phyloP scores from a whole-genome alignment of 2,113 vertebrate genomes.

The Nasalis larvatus region DNA sequence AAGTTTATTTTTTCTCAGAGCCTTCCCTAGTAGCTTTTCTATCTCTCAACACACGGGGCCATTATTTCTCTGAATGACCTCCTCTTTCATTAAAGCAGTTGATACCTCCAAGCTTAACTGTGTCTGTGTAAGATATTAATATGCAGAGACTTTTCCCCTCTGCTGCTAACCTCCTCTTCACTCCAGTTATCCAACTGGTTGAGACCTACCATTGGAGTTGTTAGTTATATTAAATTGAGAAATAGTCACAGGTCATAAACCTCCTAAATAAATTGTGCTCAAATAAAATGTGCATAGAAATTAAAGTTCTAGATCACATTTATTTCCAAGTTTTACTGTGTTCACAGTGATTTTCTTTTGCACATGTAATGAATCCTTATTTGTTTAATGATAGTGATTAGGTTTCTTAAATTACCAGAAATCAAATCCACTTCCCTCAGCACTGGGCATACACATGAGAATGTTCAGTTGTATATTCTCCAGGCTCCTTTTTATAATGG shows the following conservation, averaged over 20 bases:
- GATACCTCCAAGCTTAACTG: not conserved
- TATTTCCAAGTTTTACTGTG: slow-evolving; percentile 25
- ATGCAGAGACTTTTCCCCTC: not conserved
- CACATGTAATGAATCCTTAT: slow-evolving; percentile 64
- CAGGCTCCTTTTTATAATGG: slow-evolving; percentile 33
- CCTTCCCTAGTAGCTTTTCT: not conserved
- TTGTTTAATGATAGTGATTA: slow-evolving; percentile 71
- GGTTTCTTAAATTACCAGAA: slow-evolving; percentile 66
- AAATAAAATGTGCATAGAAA: slow-evolving; percentile 35
- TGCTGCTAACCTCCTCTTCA: not conserved
- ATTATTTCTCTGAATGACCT: not conserved
- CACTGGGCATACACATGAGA: slow-evolving; percentile 19
- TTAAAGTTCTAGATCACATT: slow-evolving; percentile 63
- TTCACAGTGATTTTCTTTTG: slow-evolving; percentile 17
- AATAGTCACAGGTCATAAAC: slow-evolving; percentile 64
- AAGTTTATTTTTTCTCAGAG: not conserved
- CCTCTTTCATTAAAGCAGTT: not conserved
- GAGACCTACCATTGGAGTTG: not conserved
- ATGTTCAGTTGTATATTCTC: slow-evolving; percentile 40
- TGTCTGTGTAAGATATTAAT: slow-evolving; percentile 29
- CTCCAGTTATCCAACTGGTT: slow-evolving; percentile 19
- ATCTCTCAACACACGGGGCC: not conserved
- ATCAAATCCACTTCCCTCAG: slow-evolving; percentile 61
- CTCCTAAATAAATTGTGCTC: slow-evolving; percentile 50
- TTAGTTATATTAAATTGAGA: slow-evolving; percentile 37